Percentiles rank a stretch among this genome's conserved stretches.
Conservation (phyloP, 2,888 invertebrate species). For the Cryptus armator region DNA sequence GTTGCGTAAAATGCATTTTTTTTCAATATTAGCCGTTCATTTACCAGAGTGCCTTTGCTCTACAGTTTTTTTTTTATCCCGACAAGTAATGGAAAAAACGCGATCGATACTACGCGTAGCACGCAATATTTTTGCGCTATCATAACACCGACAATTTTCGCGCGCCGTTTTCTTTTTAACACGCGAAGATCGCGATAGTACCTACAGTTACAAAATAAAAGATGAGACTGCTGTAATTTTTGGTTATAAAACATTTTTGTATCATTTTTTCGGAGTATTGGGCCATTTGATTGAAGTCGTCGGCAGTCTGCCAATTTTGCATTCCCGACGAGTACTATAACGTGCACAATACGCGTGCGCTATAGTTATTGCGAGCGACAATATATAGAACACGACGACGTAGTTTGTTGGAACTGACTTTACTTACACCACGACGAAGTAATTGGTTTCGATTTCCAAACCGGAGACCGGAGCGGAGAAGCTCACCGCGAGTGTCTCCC, state of each 20-base stretch:
- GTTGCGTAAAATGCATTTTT: too few relatives aligned
- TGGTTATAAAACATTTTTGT: not conserved
- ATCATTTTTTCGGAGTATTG: not conserved
- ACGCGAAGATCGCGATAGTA: not conserved
- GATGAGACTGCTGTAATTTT: not conserved
- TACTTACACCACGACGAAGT: slow-evolving; percentile 56
- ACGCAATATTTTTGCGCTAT: slow-evolving; percentile 10
- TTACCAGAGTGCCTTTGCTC: too few relatives aligned
- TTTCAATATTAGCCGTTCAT: too few relatives aligned
- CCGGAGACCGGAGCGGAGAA: slow-evolving; percentile 38
- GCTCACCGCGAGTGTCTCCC: slow-evolving; percentile 25
- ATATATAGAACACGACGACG: not conserved
- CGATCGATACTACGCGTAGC: slow-evolving; percentile 15
- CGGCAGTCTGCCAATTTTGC: not conserved
- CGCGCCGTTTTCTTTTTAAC: not conserved
- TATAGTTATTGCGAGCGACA: not conserved
- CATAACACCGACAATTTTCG: slow-evolving; percentile 10
- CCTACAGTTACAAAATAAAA: not conserved
- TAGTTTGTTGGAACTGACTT: slow-evolving; percentile 38
- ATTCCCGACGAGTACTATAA: not conserved
- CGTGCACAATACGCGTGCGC: not conserved
- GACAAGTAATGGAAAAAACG: not conserved
- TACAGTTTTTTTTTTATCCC: too few relatives aligned
- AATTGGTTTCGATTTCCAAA: slow-evolving; percentile 70
- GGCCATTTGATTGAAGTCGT: not conserved